Evolutionary conservation across 1,140 invertebrate species (phyloP), one percentile per base, ranked within the genome.

Genomic region (Dryas iulia): DNA sequence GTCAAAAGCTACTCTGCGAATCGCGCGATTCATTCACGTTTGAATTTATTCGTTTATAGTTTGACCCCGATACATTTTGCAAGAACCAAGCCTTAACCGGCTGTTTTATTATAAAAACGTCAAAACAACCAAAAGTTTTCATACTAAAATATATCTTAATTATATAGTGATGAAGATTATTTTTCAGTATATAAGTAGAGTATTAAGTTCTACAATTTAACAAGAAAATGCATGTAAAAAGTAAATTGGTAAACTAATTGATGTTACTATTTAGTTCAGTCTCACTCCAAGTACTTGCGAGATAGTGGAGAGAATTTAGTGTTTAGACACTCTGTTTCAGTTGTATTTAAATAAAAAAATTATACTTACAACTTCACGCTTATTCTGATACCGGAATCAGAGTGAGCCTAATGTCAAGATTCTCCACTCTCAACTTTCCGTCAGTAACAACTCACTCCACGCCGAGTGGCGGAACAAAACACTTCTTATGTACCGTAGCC

Each of bases 41-140:
- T 63, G 71, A 76, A 74, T 73, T 73, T 79, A 77, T 77, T 75
- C 73, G 74, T 74, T 78, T 74, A 72, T 71, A 71, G 64, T 61
- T 70, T 81, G 77, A 82, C 80, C 80, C 66, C 80, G 77, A 79
- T 82, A 62, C 60, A 71, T 78, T 78, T 79, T 74, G 79, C 79
- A 79, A 79, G 60, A 61, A 57, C 72, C 77, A 69, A 78, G 71
- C 74, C 76, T 72, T 54, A 54, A 54, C 21, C 53, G 24, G 11
- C 53, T 54, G 53, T 47, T 10, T 56, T 47, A 58, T n/a, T 66
- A 31, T 7, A 57, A 26, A 24, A 53, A 62, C 11, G 47, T 23
- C 25, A 1, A 53, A 62, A 54, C n/a, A 28, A 21, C 3, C 8
- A 14, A 10, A 8, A 8, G 2, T 8, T 52, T 59, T 39, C 12